Evolutionary conservation across 1,140 invertebrate genomes (phyloP).

Genomic region (Nephila pilipes): DNA sequence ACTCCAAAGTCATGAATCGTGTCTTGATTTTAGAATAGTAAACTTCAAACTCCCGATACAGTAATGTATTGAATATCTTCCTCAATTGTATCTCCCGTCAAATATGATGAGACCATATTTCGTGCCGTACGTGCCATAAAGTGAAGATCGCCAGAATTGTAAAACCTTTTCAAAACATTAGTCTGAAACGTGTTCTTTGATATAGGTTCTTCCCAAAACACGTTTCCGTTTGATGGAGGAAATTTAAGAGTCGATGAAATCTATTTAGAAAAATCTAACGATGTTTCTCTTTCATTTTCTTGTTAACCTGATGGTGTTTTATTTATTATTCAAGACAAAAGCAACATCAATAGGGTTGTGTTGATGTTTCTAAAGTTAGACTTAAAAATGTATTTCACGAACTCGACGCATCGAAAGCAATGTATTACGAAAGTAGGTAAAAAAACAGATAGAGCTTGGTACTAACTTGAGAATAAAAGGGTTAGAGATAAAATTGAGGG

Average conservation of each 20-base stretch:
- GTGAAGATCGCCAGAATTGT: neutral
- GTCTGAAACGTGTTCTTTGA: neutral
- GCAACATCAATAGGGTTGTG: too few relatives aligned
- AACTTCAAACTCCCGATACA: neutral
- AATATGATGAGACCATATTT: neutral
- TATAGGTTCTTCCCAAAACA: neutral
- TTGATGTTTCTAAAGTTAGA: too few relatives aligned
- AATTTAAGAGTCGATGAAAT: constrained; percentile 11
- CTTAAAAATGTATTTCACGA: too few relatives aligned
- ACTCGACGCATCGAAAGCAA: too few relatives aligned
- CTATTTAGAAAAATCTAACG: neutral
- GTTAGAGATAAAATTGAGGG: too few relatives aligned
- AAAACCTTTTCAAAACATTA: neutral
- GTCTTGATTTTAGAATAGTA: neutral
- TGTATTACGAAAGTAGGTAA: too few relatives aligned
- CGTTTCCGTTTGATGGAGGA: neutral
- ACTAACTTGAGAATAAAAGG: too few relatives aligned
- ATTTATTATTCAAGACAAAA: too few relatives aligned
- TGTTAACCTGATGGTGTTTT: neutral
- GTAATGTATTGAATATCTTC: neutral
- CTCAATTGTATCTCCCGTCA: neutral
- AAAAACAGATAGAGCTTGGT: too few relatives aligned
- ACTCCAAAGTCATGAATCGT: constrained; percentile 2
- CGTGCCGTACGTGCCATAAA: neutral
- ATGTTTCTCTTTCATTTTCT: neutral